Evolutionary conservation across 1,140 invertebrate species (phyloP), one percentile per base, ranked within the genome.

Genomic region (Saccostrea glomerata): DNA sequence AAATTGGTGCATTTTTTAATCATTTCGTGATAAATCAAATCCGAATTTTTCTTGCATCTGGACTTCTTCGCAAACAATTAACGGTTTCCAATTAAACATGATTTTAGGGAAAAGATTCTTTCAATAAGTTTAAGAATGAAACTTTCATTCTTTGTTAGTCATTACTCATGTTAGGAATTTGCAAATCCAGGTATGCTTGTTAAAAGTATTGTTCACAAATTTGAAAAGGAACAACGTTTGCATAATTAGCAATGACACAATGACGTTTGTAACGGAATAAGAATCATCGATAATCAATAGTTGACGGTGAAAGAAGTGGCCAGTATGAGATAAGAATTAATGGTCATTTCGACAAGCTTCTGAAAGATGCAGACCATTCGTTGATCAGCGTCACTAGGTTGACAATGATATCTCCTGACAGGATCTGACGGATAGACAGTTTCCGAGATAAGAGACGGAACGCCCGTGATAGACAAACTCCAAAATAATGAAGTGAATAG

Each of bases 401-500:
- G 30, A 77, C 70, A 77, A 77, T 77, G 70, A 77, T 77, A 77
- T 77, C 70, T 77, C 25, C 70, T 36, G 70, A 77, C 70, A 77
- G 23, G 70, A 77, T 77, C 70, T 77, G 70, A 77, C 30, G 70
- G 70, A 23, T 30, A 77, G 70, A 77, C 70, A 77, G 70, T 77
- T 77, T 77, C 70, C 70, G 70, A 36, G 70, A 77, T 77, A 77
- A 77, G 25, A 30, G 30, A 77, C 70, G 70, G 70, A 77, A 77
- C 70, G 70, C 70, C 25, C 1, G 70, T 77, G 30, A 77, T 77
- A 77, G 70, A 77, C 70, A 77, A 30, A 25, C 70, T 12, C 23
- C 70, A 30, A 77, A 77, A 77, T 77, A 77, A 77, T 77, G 25
- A 30, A 77, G 30, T 17, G 70, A 77, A 30, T 30, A 77, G 70